Evolutionary conservation across 2,113 vertebrate genomes (phyloP), one percentile per base, ranked within the genome.

Genomic region (zebrafish (Danio rerio)): DNA sequence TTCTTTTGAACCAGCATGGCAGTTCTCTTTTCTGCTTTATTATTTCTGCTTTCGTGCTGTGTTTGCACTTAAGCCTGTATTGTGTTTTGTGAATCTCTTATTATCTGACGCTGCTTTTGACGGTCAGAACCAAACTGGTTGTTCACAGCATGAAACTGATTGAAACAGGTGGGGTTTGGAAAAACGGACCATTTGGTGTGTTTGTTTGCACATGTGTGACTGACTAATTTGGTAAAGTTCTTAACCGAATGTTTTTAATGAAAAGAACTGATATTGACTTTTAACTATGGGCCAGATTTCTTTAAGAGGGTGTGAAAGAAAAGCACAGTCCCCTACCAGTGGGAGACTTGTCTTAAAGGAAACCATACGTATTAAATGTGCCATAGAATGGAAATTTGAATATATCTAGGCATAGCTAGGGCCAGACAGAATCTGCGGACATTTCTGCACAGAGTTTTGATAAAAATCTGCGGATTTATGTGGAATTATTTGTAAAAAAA

Each of bases 21-120:
- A 49, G 53, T 77, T 56, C 16, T 20, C 65, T 78, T 71, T 80
- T 70, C 76, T 18, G 61, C 13, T 78, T 71, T 62, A 63, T 80
- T 53, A 63, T 86, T 59, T 86, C 45, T 78, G 63, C 56, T 61
- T 76, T 78, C 45, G 61, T 62, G 61, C 80, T 76, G 83, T 87
- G 81, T 78, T 81, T 75, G 47, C 18, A 59, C 69, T 52, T 15
- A 61, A 69, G 42, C 49, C 40, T 75, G 69, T 62, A 55, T 70
- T 83, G 52, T 84, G 68, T 79, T 61, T 62, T 86, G 81, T 83
- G 63, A 1, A 42, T 69, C 31, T 31, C n/a, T 73, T 69, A 69
- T 68, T 66, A 86, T 58, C 69, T 76, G 61, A 75, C 59, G 63
- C 21, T 53, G 21, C 40, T 62, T 31, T 4, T 5, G 12, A 65